phyloP scores from a whole-genome alignment of 2,797 vertebrate species.

The Hapalemur alaotrensis region DNA sequence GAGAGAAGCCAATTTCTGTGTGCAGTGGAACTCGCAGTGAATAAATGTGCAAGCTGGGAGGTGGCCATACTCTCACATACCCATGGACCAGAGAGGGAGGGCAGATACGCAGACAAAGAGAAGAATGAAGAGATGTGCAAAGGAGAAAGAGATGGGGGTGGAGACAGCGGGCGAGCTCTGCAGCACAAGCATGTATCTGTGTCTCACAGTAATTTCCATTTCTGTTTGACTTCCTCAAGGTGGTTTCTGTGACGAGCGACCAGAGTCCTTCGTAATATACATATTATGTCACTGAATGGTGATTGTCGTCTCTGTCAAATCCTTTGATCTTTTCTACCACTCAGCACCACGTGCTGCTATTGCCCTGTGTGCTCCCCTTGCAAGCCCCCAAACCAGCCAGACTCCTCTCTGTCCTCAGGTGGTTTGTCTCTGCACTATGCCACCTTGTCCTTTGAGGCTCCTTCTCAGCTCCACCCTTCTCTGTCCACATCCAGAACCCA shows the following conservation, averaged over 20 bases:
- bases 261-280: neutral
- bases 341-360: neutral
- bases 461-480: neutral
- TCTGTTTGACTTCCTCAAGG: neutral
- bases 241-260: neutral
- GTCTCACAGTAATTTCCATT: neutral
- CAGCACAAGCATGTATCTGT: neutral
- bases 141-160: neutral
- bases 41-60: neutral
- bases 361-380: neutral
- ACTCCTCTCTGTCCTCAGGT: neutral
- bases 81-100: neutral
- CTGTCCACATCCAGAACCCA: neutral
- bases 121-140: neutral
- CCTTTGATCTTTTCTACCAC: neutral
- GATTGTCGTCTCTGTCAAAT: neutral
- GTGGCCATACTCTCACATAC: too few species aligned
- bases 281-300: neutral
- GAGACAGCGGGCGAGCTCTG: neutral
- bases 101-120: neutral
- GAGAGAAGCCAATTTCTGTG: neutral
- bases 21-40: neutral
- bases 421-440: neutral
- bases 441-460: neutral
- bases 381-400: neutral